Evolutionary conservation across 2,797 vertebrate species (phyloP), one percentile per base, ranked within the genome.

Genomic region (Bucorvus abyssinicus): DNA sequence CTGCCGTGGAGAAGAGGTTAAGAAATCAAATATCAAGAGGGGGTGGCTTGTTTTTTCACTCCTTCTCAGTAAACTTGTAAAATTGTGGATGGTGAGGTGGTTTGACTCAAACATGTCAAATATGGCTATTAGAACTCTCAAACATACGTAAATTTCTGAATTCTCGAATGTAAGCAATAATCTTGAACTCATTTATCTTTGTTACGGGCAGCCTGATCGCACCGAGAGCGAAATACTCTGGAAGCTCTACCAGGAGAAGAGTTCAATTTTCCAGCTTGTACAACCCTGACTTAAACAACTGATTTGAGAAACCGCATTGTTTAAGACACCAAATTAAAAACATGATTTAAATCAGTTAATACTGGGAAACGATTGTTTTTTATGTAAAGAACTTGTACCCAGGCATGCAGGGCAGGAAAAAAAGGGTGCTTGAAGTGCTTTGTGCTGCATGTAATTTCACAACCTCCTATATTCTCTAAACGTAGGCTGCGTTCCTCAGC

Each of bases 371-470:
- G 24, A 49, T 76, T 50, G 52, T 53, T 47, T 77, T 94, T 68
- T 78, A 34, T n/a, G 10, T 45, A 17, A 88, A 56, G 45, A 71
- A 69, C 45, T 90, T 30, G 21, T 29, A 77, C 13, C 13, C 42
- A 55, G 80, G 38, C 74, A 6, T 68, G 67, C 75, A 64, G 82
- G 1, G 20, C 29, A 8, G 9, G 12, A 0, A 0, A 1, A 2
- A 5, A 7, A 12, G 34, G 15, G 7, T 71, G 14, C 22, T 74
- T 29, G 9, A 79, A 63, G 21, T 84, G 49, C 50, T 42, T 94
- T 84, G 84, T 92, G 26, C 38, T 56, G 20, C 32, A 4, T 52
- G 24, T 50, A 38, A 50, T 81, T 94, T 64, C 32, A 15, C n/a
- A 49, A 80, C 17, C 34, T 15, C 36, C 32, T 50, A 1, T 65